These are phyloP conservation scores for Eupithecia centaureata DNA, from an alignment of 2,888 invertebrate species.

Conservation along the genomic window DNA sequence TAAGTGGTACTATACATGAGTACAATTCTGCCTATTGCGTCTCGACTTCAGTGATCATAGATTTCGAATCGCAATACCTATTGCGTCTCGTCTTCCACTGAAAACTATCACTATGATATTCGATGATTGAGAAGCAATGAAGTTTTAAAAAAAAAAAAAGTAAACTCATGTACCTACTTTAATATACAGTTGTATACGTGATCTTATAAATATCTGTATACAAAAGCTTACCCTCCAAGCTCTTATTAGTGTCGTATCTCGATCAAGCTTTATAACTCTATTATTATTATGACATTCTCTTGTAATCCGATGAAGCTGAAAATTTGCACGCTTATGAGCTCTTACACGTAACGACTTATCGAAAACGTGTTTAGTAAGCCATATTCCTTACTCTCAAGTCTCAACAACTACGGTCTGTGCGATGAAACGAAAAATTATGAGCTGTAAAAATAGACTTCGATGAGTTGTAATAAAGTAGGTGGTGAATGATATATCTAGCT, in stretches of 20 bases:
- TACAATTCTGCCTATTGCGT: too few relatives aligned
- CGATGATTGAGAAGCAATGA: too few relatives aligned
- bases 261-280: conserved; percentile 13
- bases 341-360: conserved; percentile 11
- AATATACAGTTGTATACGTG: neutral
- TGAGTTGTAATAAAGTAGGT: neutral
- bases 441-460: neutral
- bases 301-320: conserved; percentile 15
- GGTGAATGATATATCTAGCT: neutral
- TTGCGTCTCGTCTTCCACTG: too few relatives aligned
- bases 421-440: neutral
- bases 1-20: neutral
- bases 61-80: too few relatives aligned
- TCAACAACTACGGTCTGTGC: neutral
- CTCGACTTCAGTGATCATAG: too few relatives aligned
- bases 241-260: conserved; percentile 12
- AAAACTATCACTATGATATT: too few relatives aligned
- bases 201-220: neutral
- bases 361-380: conserved; percentile 11
- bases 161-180: too few relatives aligned
- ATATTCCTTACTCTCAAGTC: conserved; percentile 8
- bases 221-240: neutral
- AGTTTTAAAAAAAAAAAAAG: too few relatives aligned
- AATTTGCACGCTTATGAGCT: conserved; percentile 15
- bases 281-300: conserved; percentile 16